Evolutionary conservation across 92 coral and sea anemone species (phyloP).

Genomic region (Anthopleura xanthogrammica): DNA sequence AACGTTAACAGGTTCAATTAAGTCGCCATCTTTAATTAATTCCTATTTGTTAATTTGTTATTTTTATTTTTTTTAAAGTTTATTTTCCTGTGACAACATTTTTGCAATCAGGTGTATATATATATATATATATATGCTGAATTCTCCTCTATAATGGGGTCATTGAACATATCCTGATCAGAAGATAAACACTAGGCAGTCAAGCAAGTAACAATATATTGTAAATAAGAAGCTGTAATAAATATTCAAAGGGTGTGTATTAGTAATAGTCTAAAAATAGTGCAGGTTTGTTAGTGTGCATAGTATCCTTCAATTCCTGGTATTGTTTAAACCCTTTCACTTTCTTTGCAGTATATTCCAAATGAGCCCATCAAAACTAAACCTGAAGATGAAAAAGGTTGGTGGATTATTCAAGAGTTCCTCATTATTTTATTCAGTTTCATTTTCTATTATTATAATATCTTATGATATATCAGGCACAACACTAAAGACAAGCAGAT

Average conservation of each 20-base stretch:
- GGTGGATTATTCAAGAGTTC: neutral
- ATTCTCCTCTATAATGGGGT: too few species aligned
- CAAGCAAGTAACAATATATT: neutral
- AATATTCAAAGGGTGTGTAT: neutral
- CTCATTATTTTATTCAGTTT: too few species aligned
- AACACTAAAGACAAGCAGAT: too few species aligned
- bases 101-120: too few species aligned
- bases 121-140: too few species aligned
- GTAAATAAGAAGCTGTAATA: neutral
- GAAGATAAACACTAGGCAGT: neutral
- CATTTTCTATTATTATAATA: too few species aligned
- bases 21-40: too few species aligned
- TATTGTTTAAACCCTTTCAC: slow-evolving; percentile 14
- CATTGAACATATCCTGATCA: neutral
- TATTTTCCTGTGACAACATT: too few species aligned
- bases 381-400: slow-evolving; percentile 89
- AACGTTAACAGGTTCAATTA: too few species aligned
- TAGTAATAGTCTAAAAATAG: neutral
- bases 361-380: slow-evolving; percentile 88
- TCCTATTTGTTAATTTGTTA: too few species aligned
- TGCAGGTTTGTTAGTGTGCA: neutral
- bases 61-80: too few species aligned
- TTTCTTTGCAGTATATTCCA: slow-evolving; percentile 73
- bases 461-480: too few species aligned
- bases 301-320: neutral